Evolutionary conservation across 1,140 invertebrate genomes (phyloP), one percentile per base, ranked within the genome.

Genomic region (Diploscapter pachys): DNA sequence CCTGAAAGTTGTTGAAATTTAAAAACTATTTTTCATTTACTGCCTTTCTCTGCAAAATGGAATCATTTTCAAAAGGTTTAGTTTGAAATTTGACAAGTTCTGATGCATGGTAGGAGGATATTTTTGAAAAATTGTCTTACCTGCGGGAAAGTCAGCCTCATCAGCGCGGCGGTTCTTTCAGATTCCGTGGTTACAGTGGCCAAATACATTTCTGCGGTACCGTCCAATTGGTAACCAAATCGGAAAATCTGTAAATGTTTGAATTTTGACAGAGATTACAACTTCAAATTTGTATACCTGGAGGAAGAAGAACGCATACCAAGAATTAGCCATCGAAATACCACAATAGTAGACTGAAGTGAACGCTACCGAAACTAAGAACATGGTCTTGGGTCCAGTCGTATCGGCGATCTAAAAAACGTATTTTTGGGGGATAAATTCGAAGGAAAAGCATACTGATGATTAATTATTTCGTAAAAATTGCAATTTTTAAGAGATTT

Each of bases 161-260:
- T 84, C 11, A 84, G 67, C 6, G 83, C 82, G 31, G 80, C 73
- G 48, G 83, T 84, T 63, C 83, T 56, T 63, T 84, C 83, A 6
- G 82, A 72, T 74, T 84, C 83, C n/a, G 84, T 84, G 31, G 83
- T 84, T 5, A 83, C 82, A 3, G 83, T 84, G 4, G 83, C 83
- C 68, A 84, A 71, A 69, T 84, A 84, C 83, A 84, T 84, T 73
- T 84, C 83, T 51, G 84, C 84, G 48, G 83, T 85, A 63, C 73
- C 72, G 59, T 84, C 83, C 31, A 84, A 72, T 76, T 84, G 83
- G 66, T 84, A 84, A n/a, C 83, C 83, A 51, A 84, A 59, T 57
- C 83, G 75, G 3, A 84, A 55, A 54, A 84, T 71, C 83, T 82
- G 13, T 75, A 66, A 13, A 54, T 9, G 48, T 31, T 61, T 13